Base-by-base conservation (phyloP, 2,113 vertebrate genomes). In the Poecile atricapillus region DNA sequence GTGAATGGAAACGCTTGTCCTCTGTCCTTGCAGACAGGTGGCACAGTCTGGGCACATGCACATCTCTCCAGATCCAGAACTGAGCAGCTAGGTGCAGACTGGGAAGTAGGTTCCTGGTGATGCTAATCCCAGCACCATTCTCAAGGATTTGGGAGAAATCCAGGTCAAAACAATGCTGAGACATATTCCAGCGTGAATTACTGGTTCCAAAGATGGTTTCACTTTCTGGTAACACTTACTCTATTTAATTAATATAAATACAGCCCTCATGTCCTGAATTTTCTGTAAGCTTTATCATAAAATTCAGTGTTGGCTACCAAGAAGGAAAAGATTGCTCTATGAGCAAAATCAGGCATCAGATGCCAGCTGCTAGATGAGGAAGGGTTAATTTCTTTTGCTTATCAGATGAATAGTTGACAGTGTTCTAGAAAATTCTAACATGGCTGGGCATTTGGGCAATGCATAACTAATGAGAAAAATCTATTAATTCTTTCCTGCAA, bases 1-100 rank as follows among this genome's bases (percentile, higher is more conserved):
- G 9, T 35, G 41, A 22, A 21, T 18, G 10, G 31, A 81, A 90
- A 82, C 0, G 0, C 27, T 56, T 5, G 0, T 60, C 75, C 11
- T 52, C 24, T 49, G n/a, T 22, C 27, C 27, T 65, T 70, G 50
- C 0, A 1, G 46, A 55, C 20, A 15, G 35, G 17, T 47, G 55
- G 2, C 33, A 59, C 17, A 28, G 2, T 5, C 76, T 52, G 68
- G n/a, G 7, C 15, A 59, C 33, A 37, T 25, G 25, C 53, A 33
- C 18, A 47, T 28, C 24, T 44, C 43, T 58, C n/a, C 49, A 64
- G 39, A 73, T 25, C 15, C 7, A 31, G 37, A 69, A 23, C 13
- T 31, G 12, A 0, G 1, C 35, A 50, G 4, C 18, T 47, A 8
- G 10, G 9, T 55, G 10, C 30, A 71, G 31, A 17, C 25, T 20